Conservation (phyloP, 2,797 vertebrate species). For the Columba guinea region DNA sequence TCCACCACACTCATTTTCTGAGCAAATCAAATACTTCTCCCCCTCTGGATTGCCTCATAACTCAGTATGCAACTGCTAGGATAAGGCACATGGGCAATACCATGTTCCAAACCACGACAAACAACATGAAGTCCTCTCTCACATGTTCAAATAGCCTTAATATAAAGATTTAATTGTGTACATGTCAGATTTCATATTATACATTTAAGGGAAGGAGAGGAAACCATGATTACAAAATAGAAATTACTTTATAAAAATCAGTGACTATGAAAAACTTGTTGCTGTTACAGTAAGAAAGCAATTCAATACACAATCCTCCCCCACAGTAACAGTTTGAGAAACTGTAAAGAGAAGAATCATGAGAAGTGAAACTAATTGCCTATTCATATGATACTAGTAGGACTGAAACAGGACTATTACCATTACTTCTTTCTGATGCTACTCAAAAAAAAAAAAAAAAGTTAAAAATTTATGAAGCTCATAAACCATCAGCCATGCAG, state of each 20-base stretch:
- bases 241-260: neutral
- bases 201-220: neutral
- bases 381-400: neutral
- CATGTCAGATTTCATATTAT: neutral
- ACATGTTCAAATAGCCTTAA: neutral
- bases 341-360: neutral
- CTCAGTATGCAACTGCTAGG: neutral
- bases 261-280: neutral
- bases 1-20: neutral
- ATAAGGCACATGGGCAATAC: neutral
- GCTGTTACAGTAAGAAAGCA: neutral
- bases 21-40: neutral
- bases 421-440: neutral
- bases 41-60: neutral
- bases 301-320: neutral
- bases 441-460: neutral
- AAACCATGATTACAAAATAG: neutral
- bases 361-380: neutral
- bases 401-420: neutral
- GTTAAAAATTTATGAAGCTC: neutral
- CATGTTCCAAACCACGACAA: neutral
- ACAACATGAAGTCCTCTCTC: neutral
- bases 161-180: neutral
- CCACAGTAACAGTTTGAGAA: neutral
- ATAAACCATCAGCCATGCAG: neutral